phyloP scores from a whole-genome alignment of 2,888 invertebrate genomes.

The Deroplatys truncata region DNA sequence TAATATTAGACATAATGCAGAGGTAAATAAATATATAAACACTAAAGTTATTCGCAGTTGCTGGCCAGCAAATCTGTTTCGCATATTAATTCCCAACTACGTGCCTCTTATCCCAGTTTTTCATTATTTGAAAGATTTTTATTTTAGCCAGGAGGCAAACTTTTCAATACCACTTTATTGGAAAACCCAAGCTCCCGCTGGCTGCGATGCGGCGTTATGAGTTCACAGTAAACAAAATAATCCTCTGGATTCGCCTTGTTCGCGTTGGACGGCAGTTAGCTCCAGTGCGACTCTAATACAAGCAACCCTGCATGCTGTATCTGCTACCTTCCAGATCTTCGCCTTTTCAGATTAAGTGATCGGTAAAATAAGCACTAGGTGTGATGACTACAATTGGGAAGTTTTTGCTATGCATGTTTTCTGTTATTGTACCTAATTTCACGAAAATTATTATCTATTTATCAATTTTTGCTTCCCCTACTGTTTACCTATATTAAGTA shows the following conservation, averaged over 20 bases:
- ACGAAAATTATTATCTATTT: too few relatives aligned
- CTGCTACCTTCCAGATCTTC: too few relatives aligned
- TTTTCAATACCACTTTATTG: not conserved
- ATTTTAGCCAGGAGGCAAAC: not conserved
- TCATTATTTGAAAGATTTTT: not conserved
- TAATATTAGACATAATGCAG: too few relatives aligned
- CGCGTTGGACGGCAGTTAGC: not conserved
- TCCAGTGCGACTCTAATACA: not conserved
- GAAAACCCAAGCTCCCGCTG: not conserved
- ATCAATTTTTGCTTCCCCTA: too few relatives aligned
- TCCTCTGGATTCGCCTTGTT: not conserved
- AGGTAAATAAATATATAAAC: not conserved
- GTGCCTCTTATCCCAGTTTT: not conserved
- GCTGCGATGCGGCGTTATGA: not conserved
- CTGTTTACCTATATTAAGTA: too few relatives aligned
- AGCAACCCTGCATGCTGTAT: too few relatives aligned
- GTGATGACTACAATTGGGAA: too few relatives aligned
- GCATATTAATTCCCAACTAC: not conserved
- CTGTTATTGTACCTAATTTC: too few relatives aligned
- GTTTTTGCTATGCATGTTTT: too few relatives aligned
- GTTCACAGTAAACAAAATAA: not conserved
- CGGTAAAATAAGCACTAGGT: too few relatives aligned
- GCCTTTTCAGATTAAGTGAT: too few relatives aligned
- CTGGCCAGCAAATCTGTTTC: not conserved
- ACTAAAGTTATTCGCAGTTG: not conserved